Evolutionary conservation across 2,797 vertebrate genomes (phyloP).

Genomic region (Intellagama lesueurii): DNA sequence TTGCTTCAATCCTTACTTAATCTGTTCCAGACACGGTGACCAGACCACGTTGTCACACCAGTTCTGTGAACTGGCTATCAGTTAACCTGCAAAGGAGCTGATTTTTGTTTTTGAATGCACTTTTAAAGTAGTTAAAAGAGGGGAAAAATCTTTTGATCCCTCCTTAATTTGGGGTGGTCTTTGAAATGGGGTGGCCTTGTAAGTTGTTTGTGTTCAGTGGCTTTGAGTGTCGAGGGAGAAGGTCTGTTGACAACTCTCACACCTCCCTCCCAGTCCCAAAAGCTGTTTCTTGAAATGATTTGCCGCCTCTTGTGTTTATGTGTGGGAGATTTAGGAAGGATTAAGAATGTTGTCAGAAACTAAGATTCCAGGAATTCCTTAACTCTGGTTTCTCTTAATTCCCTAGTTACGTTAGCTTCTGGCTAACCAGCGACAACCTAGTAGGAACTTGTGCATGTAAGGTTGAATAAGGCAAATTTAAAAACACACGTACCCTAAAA

Average conservation of each 20-base stretch:
- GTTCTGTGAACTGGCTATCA: neutral
- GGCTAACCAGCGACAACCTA: neutral
- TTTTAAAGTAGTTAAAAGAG: neutral
- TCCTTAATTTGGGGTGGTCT: neutral
- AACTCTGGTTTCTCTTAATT: neutral
- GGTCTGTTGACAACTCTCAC: neutral
- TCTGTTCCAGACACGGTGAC: neutral
- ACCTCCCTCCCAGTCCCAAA: neutral
- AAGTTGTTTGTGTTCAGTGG: neutral
- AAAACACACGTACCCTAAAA: neutral
- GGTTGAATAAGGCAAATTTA: neutral
- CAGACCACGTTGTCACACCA: neutral
- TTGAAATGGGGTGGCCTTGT: neutral
- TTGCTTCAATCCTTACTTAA: neutral
- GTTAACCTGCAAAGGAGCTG: neutral
- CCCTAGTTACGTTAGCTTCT: neutral
- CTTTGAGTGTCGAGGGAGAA: neutral
- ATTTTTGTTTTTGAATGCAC: neutral
- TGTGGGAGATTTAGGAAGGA: conserved; percentile 32
- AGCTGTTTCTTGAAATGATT: conserved; percentile 21
- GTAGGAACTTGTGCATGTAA: neutral
- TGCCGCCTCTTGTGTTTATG: conserved; percentile 37
- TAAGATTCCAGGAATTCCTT: conserved; percentile 56
- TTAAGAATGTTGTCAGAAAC: conserved; percentile 41
- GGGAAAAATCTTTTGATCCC: neutral